A percentile compares a stretch with the other conserved stretches of the same genome.
Evolutionary conservation across 2,888 invertebrate species (phyloP).

Genomic region (Hirtodrosophila trivittata): DNA sequence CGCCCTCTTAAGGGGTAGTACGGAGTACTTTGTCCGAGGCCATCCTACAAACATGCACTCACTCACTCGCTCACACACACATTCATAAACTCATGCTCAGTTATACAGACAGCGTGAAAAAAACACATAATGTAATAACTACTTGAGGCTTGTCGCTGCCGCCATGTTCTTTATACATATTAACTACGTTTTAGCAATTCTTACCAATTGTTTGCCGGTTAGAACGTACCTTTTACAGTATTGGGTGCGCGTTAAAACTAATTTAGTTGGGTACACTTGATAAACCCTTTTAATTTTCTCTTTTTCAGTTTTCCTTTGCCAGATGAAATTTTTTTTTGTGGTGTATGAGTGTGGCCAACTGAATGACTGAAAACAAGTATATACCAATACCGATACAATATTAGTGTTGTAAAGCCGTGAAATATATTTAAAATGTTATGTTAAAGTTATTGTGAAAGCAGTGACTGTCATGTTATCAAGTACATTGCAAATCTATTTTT

Average conservation of each 20-base stretch:
- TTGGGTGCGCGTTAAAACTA: conserved; percentile 61
- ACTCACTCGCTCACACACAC: conserved; percentile 20
- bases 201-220: conserved; percentile 2
- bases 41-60: conserved; percentile 34
- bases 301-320: conserved; percentile 67
- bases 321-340: conserved; percentile 53
- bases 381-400: conserved; percentile 14
- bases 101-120: conserved; percentile 58
- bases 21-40: conserved; percentile 69
- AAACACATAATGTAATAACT: conserved; percentile 61
- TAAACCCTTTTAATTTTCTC: conserved; percentile 56
- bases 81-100: conserved; percentile 36
- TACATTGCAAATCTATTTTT: too few relatives aligned
- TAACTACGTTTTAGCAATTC: conserved; percentile 1
- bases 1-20: conserved; percentile 73
- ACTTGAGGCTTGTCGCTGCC: conserved; percentile 57
- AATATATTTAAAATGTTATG: conserved; percentile 19
- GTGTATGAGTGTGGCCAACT: conserved; percentile 43
- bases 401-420: conserved; percentile 14
- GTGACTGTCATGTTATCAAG: background rate
- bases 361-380: conserved; percentile 8
- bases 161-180: conserved; percentile 54
- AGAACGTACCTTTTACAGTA: conserved; percentile 47
- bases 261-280: conserved; percentile 42
- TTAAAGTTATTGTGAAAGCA: conserved; percentile 3